Evolutionary conservation across 1,140 invertebrate species (phyloP).

Genomic region (Brachionus asplanchnoidis): DNA sequence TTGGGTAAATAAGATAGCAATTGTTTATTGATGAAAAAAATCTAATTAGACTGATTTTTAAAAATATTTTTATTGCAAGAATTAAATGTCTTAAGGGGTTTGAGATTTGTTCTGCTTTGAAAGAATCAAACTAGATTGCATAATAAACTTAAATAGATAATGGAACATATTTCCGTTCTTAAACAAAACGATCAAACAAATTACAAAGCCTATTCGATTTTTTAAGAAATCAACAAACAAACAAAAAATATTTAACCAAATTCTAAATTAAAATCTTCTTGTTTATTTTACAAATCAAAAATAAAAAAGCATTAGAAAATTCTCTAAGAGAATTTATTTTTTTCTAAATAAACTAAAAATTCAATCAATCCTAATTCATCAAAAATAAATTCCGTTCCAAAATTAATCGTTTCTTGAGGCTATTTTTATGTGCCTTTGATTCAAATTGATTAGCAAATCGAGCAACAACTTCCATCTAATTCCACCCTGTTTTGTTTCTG

Average conservation of each 20-base stretch:
- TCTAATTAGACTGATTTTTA: not conserved
- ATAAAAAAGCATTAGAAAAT: not conserved
- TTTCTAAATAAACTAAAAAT: not conserved
- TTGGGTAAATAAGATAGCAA: too few relatives aligned
- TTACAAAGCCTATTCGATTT: not conserved
- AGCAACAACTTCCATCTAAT: not conserved
- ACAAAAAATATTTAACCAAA: not conserved
- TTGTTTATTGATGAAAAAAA: not conserved
- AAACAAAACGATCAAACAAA: not conserved
- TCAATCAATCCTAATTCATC: not conserved
- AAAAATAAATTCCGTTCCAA: not conserved
- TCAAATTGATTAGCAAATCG: not conserved
- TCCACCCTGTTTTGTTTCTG: not conserved
- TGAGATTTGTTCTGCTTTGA: not conserved
- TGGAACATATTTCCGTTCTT: not conserved
- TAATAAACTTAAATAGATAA: not conserved
- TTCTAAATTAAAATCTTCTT: not conserved
- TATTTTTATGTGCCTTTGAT: not conserved
- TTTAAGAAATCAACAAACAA: not conserved
- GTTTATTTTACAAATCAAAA: constrained; percentile 6
- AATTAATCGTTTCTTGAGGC: not conserved
- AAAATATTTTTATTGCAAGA: not conserved
- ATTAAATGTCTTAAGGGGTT: not conserved
- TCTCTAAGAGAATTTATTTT: not conserved
- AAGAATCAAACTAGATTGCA: not conserved